phyloP scores from a whole-genome alignment of 2,888 invertebrate genomes.

The Brachypalpus laphriformis region DNA sequence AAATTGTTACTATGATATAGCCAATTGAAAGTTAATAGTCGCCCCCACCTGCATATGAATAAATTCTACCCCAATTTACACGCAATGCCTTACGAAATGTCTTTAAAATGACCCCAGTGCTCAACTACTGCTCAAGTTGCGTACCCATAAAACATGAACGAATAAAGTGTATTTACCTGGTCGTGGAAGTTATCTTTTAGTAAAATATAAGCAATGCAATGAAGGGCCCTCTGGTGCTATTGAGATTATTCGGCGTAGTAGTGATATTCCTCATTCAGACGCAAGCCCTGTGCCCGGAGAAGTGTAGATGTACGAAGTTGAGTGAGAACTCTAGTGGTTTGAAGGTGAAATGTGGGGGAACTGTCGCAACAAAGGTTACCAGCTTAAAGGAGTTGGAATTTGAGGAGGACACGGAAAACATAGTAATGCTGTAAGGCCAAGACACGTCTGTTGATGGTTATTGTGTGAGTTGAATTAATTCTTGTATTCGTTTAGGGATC shows the following conservation, averaged over 20 bases:
- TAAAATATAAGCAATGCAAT: conserved; percentile 55
- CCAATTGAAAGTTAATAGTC: conserved; percentile 11
- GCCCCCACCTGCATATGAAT: conserved; percentile 19
- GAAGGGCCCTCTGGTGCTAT: conserved; percentile 48
- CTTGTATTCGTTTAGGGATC: too few relatives aligned
- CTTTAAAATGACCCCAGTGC: conserved; percentile 45
- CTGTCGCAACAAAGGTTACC: conserved; percentile 77
- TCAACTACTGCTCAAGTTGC: conserved; percentile 13
- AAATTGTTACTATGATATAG: conserved; percentile 44
- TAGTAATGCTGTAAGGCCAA: conserved; percentile 79
- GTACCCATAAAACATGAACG: conserved; percentile 53
- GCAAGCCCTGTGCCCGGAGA: conserved; percentile 78
- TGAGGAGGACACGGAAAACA: conserved; percentile 78
- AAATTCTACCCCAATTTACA: background rate
- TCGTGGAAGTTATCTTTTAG: background rate
- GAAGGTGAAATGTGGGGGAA: conserved; percentile 80
- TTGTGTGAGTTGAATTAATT: background rate
- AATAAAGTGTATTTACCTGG: conserved; percentile 34
- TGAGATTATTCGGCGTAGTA: conserved; percentile 35
- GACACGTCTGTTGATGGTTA: conserved; percentile 75
- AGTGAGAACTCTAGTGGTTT: conserved; percentile 78
- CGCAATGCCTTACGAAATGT: conserved; percentile 38
- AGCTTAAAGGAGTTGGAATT: conserved; percentile 80
- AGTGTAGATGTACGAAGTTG: conserved; percentile 79
- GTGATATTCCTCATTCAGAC: conserved; percentile 38